Base-by-base conservation (phyloP, 2,113 vertebrate genomes). In the Spea multiplicata region DNA sequence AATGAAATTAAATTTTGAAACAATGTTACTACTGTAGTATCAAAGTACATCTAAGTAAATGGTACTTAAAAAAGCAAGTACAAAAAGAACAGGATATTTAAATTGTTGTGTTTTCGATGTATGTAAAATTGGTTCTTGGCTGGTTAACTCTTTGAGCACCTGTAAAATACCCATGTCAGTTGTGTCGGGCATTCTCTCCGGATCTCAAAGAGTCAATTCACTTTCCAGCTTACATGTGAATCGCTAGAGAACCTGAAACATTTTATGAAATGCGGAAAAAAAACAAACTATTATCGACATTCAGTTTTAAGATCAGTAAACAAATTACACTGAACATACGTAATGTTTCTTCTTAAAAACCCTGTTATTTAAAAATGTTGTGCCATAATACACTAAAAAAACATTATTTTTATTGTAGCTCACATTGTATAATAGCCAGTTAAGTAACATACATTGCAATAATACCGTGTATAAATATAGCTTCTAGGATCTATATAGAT, bases 11-110 rank as follows among this genome's bases (percentile, higher is more conserved):
- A 78, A 82, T 88, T 84, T 89, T 85, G 85, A 88, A 91, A 93
- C 90, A 88, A 91, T 87, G 88, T 89, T 92, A 92, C 91, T 90
- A 91, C 88, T 86, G 86, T 91, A 89, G 92, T 93, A 93, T 93
- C 92, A 93, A 93, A 93, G 91, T 89, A 93, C 92, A 91, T 91
- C 89, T 91, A 92, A 88, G 92, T 92, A 93, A 92, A 92, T 89
- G 76, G 90, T 88, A 93, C 89, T 86, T 92, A 89, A 92, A 93
- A 80, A 92, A 91, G 92, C 90, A 87, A 92, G 91, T 93, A 93
- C 91, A 93, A 92, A 93, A 93, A 91, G 89, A 93, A 92, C 87
- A 90, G 88, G 89, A 90, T 91, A 88, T 81, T 82, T 88, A 87
- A 90, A 91, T 91, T 85, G 69, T 85, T 90, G 88, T 91, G 87